A percentile compares a stretch with the other conserved stretches of the same genome.
Evolutionary conservation across 2,113 vertebrate genomes (phyloP).

Genomic region (Notothenia coriiceps): DNA sequence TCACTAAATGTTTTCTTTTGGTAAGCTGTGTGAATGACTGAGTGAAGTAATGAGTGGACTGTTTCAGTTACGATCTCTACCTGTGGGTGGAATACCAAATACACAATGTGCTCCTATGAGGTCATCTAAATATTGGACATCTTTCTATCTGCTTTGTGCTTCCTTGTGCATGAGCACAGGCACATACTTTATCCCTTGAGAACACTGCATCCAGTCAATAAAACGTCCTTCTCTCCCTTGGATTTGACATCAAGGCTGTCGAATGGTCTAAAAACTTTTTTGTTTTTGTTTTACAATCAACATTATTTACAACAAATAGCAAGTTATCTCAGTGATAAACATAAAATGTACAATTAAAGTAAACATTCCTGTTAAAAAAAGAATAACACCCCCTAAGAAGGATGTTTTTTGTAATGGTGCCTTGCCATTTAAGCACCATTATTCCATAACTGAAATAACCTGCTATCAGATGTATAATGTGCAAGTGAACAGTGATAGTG

Average conservation of each 20-base stretch:
- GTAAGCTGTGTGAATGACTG: slow-evolving; percentile 29
- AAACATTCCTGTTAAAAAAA: too few relatives aligned
- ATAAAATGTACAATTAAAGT: too few relatives aligned
- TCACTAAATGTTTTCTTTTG: slow-evolving; percentile 6
- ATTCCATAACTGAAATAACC: too few relatives aligned
- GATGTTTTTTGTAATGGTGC: too few relatives aligned
- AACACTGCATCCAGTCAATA: neutral
- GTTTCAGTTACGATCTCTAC: slow-evolving; percentile 31
- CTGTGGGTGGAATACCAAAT: slow-evolving; percentile 59
- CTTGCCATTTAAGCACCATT: too few relatives aligned
- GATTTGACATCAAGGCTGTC: slow-evolving; percentile 19
- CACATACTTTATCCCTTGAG: neutral
- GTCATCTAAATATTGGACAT: slow-evolving; percentile 20
- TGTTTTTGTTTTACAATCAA: too few relatives aligned
- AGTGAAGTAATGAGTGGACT: slow-evolving; percentile 36
- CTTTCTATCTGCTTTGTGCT: slow-evolving; percentile 1
- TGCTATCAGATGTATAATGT: too few relatives aligned
- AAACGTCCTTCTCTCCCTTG: neutral
- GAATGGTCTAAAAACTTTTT: too few relatives aligned
- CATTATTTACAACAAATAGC: too few relatives aligned
- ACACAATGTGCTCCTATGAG: neutral
- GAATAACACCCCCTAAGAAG: too few relatives aligned
- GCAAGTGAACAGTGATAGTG: too few relatives aligned
- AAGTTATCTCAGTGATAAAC: too few relatives aligned
- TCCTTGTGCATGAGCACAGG: neutral